Evolutionary conservation across 1,140 invertebrate genomes (phyloP).

Genomic region (Bombus terrestris): DNA sequence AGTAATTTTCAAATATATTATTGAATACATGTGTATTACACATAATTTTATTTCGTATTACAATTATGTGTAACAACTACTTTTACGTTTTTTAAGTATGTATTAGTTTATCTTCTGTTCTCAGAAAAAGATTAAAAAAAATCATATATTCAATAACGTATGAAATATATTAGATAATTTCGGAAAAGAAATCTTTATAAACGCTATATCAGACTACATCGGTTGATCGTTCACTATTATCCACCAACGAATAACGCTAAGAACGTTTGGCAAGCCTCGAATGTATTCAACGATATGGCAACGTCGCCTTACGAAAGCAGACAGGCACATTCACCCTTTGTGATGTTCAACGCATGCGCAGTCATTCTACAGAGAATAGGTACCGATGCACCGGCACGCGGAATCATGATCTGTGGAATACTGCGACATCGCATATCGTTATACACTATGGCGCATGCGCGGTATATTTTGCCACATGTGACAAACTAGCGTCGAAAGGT

Average conservation of each 20-base stretch:
- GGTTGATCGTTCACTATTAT: slow-evolving; percentile 55
- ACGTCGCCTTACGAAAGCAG: slow-evolving; percentile 59
- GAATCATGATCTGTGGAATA: slow-evolving; percentile 52
- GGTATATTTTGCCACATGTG: slow-evolving; percentile 65
- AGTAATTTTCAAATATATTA: not conserved
- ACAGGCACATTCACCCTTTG: slow-evolving; percentile 65
- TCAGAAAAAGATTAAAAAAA: not conserved
- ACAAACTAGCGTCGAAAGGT: slow-evolving; percentile 63
- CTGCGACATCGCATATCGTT: slow-evolving; percentile 54
- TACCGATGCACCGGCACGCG: slow-evolving; percentile 60
- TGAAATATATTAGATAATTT: not conserved
- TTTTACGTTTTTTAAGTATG: not conserved
- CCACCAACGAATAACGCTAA: slow-evolving; percentile 50
- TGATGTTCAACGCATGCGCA: slow-evolving; percentile 58
- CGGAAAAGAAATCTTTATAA: not conserved
- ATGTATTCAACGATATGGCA: slow-evolving; percentile 56
- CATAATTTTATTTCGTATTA: not conserved
- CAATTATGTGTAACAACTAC: not conserved
- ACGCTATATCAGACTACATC: slow-evolving; percentile 8
- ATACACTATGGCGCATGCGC: slow-evolving; percentile 53
- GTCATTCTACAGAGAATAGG: slow-evolving; percentile 28
- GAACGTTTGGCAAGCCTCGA: slow-evolving; percentile 36
- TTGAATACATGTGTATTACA: not conserved
- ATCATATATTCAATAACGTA: not conserved
- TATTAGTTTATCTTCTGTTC: not conserved